Conservation (phyloP, 2,888 invertebrate genomes). For the Tillus elongatus region DNA sequence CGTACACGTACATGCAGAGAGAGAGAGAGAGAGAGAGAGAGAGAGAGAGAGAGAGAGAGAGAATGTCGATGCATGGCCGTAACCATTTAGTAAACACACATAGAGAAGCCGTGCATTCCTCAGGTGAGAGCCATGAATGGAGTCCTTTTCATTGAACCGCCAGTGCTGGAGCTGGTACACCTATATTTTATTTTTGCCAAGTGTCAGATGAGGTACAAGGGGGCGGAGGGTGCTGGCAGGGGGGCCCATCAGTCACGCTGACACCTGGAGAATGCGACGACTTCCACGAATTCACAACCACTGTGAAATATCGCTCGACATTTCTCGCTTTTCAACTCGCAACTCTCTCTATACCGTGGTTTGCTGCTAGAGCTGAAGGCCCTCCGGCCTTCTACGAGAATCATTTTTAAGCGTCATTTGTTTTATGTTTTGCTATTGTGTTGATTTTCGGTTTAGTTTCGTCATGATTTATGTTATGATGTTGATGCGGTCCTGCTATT, state of each 20-base stretch:
- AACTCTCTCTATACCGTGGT: too few species aligned
- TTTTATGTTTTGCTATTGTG: conserved; percentile 29
- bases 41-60: not conserved
- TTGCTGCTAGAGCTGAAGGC: too few species aligned
- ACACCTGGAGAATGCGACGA: conserved; percentile 39
- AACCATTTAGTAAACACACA: not conserved
- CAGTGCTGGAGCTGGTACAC: too few species aligned
- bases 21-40: too few species aligned
- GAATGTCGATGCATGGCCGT: not conserved
- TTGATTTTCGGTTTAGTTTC: conserved; percentile 24
- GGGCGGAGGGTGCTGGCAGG: conserved; percentile 33
- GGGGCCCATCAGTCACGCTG: conserved; percentile 39
- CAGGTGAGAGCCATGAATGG: conserved; percentile 21
- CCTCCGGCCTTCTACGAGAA: conserved; percentile 21
- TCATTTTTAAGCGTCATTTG: conserved; percentile 34
- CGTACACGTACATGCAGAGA: too few species aligned
- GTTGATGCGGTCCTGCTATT: too few species aligned
- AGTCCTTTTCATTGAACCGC: conserved; percentile 17
- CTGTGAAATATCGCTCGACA: conserved; percentile 32
- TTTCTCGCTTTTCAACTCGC: conserved; percentile 31
- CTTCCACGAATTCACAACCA: conserved; percentile 38
- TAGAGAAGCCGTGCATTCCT: conserved; percentile 16
- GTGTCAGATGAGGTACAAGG: conserved; percentile 19
- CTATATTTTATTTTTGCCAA: conserved; percentile 22
- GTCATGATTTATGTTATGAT: conserved; percentile 18